phyloP scores from a whole-genome alignment of 2,797 vertebrate genomes.

The Silurus aristotelis region DNA sequence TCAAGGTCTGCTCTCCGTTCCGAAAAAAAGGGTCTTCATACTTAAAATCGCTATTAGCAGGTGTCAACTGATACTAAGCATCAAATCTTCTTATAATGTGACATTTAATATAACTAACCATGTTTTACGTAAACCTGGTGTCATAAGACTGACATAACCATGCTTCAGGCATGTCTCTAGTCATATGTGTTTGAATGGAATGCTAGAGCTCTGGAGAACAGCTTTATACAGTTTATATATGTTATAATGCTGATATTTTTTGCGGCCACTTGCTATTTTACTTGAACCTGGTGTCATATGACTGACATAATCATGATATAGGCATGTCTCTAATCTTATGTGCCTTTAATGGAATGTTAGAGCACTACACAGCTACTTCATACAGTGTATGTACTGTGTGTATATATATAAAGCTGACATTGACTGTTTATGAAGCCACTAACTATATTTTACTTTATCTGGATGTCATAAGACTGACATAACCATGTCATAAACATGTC shows the following conservation, averaged over 20 bases:
- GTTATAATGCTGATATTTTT: not conserved
- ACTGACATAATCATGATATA: not conserved
- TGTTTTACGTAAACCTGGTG: too few species aligned
- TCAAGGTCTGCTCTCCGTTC: not conserved
- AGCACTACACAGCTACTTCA: too few species aligned
- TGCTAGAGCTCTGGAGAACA: too few species aligned
- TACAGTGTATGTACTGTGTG: too few species aligned
- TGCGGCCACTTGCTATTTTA: not conserved
- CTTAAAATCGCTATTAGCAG: not conserved
- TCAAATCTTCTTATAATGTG: not conserved
- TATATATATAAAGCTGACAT: not conserved
- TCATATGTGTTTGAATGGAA: too few species aligned
- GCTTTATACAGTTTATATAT: too few species aligned
- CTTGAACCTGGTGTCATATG: not conserved
- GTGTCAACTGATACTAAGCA: not conserved
- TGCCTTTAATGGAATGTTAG: too few species aligned
- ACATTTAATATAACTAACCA: too few species aligned
- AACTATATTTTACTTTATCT: not conserved
- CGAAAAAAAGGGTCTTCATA: not conserved
- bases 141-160: not conserved
- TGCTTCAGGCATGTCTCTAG: not conserved
- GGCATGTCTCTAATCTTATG: not conserved
- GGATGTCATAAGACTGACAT: not conserved
- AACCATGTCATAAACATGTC: not conserved
- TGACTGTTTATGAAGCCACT: not conserved